These are phyloP conservation scores for Brachionus rotundiformis DNA, from an alignment of 1,140 invertebrate species.

Conservation along the genomic window DNA sequence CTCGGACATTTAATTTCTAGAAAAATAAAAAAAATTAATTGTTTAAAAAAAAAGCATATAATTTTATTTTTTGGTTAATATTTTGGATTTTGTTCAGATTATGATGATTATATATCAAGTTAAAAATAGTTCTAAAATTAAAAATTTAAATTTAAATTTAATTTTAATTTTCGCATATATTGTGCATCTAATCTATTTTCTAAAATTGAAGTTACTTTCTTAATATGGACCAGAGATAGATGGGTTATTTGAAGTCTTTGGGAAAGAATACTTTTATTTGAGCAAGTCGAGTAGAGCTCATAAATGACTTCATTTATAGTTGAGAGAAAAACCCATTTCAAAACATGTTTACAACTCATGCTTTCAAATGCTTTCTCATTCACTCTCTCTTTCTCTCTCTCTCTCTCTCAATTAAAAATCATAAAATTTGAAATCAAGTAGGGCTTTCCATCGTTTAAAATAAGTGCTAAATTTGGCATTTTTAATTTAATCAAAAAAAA, in stretches of 20 bases:
- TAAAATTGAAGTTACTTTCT: too few species aligned
- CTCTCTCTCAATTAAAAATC: background rate
- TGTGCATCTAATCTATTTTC: background rate
- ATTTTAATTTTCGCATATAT: background rate
- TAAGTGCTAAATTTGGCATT: conserved; percentile 13
- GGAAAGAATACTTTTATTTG: background rate
- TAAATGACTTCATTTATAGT: conserved; percentile 10
- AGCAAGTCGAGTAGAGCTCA: background rate
- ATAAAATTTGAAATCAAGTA: background rate
- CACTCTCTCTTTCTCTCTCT: background rate
- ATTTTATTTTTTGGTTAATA: background rate
- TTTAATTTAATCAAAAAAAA: background rate
- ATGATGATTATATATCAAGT: background rate
- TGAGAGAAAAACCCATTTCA: background rate
- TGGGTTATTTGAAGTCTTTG: background rate
- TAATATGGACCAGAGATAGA: background rate
- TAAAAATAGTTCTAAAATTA: background rate
- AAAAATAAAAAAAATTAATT: background rate
- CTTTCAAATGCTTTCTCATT: background rate
- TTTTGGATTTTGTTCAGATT: conserved; percentile 7
- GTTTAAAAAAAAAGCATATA: too few species aligned
- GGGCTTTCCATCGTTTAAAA: background rate
- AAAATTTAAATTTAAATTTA: background rate
- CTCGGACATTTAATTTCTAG: conserved; percentile 35
- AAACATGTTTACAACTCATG: background rate